Base-by-base conservation (phyloP, 2,888 invertebrate genomes). In the Didymodactylos carnosus region DNA sequence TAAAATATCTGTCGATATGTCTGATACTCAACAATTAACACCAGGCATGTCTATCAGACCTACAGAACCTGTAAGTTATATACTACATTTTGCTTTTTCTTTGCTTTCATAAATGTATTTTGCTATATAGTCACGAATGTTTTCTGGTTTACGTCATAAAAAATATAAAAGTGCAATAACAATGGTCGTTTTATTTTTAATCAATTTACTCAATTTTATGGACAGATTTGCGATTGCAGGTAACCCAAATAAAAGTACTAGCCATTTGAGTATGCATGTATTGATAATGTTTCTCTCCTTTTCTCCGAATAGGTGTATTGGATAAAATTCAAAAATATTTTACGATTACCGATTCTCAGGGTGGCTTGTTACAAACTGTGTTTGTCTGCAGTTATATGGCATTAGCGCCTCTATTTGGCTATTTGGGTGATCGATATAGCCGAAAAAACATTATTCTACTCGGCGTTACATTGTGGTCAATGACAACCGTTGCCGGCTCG, bases 331-430 rank as follows among this genome's bases (percentile, higher is more conserved):
- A 90, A 83, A 79, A 78, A 0, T 88, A 89, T 78, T 95, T 91
- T 81, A 2, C 84, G 0, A 90, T 94, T 75, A 85, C 86, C 49
- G 89, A 95, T 83, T 89, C 89, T 78, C 83, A 87, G 77, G 91
- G 88, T n/a, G 98, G 98, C 0, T 86, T 97, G 2, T 86, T 99
- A 29, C 90, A 90, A 83, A 98, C 98, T 0, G 92, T 90, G 23
- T 99, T 99, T 83, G 91, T 99, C 75, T 84, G 93, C 76, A 91
- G 92, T 75, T 99, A 97, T 84, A 99, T 99, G 95, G 84, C 94
- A 73, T 94, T 92, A 83, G 98, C 97, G 1, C 98, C 98, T 0
- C 83, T 95, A 72, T 98, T 97, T 84, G 98, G 98, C 16, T 99
- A 94, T 84, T 85, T 98, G 75, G 98, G 98, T 0, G 98, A 99